Evolutionary conservation across 2,113 vertebrate species (phyloP).

Genomic region (Aleadryas rufinucha): DNA sequence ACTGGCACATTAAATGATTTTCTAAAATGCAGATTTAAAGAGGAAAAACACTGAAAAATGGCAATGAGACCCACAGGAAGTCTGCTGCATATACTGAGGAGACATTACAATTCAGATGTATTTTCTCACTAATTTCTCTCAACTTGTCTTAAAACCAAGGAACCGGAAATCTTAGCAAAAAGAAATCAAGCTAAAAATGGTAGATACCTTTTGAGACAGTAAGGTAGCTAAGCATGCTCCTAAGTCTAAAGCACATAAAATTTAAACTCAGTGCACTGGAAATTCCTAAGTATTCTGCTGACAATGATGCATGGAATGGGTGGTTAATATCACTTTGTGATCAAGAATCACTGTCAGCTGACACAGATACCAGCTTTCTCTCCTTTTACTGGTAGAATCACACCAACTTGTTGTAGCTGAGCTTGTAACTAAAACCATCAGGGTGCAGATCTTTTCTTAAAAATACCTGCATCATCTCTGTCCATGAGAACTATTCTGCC

Average conservation of each 20-base stretch:
- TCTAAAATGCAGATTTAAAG: slow-evolving; percentile 10
- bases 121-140: background rate
- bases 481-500: background rate
- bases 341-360: background rate
- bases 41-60: background rate
- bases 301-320: background rate
- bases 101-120: background rate
- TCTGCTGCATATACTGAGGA: background rate
- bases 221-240: background rate
- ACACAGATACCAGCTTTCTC: background rate
- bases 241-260: background rate
- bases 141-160: background rate
- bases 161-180: background rate
- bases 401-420: background rate
- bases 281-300: background rate
- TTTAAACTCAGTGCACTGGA: background rate
- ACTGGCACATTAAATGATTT: background rate
- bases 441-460: background rate
- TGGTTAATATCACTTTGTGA: background rate
- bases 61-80: background rate
- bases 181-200: background rate
- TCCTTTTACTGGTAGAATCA: background rate
- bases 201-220: background rate
- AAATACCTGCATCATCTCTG: background rate
- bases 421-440: background rate